Conservation (phyloP, 1,140 invertebrate genomes). For the Euglossa dilemma region DNA sequence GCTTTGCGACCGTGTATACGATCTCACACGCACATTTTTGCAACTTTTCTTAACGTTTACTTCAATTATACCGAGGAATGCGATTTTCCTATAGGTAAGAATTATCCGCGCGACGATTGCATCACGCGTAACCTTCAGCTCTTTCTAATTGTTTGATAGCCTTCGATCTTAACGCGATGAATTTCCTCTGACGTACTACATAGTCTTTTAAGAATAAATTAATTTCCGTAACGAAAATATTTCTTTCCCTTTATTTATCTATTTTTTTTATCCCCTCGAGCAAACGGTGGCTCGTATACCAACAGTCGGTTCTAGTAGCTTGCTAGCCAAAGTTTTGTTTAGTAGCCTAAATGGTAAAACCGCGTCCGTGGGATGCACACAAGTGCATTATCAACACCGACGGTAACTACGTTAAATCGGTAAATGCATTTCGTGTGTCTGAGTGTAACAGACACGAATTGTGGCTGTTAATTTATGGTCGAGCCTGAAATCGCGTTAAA, state of each 20-base stretch:
- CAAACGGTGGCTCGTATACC: background rate
- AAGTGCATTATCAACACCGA: conserved; percentile 63
- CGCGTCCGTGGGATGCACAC: conserved; percentile 39
- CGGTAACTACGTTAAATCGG: conserved; percentile 46
- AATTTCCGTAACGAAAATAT: background rate
- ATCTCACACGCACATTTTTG: background rate
- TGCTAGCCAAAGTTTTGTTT: conserved; percentile 31
- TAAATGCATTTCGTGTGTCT: conserved; percentile 65
- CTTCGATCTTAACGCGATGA: too few species aligned
- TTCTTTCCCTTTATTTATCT: background rate
- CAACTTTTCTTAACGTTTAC: conserved; percentile 31
- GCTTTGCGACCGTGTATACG: conserved; percentile 30
- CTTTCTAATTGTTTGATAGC: background rate
- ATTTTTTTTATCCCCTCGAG: too few species aligned
- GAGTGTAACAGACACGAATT: conserved; percentile 16
- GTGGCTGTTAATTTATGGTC: conserved; percentile 1
- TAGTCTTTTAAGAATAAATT: background rate
- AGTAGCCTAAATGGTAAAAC: conserved; percentile 56
- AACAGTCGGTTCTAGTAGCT: background rate
- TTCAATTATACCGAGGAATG: conserved; percentile 30
- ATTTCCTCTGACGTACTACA: background rate
- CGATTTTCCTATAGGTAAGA: conserved; percentile 48
- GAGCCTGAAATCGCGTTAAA: background rate
- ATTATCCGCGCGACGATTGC: conserved; percentile 39
- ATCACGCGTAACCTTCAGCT: conserved; percentile 35